Evolutionary conservation across 23 tunicate species (phyloP).

Genomic region (Clavelina lepadiformis): DNA sequence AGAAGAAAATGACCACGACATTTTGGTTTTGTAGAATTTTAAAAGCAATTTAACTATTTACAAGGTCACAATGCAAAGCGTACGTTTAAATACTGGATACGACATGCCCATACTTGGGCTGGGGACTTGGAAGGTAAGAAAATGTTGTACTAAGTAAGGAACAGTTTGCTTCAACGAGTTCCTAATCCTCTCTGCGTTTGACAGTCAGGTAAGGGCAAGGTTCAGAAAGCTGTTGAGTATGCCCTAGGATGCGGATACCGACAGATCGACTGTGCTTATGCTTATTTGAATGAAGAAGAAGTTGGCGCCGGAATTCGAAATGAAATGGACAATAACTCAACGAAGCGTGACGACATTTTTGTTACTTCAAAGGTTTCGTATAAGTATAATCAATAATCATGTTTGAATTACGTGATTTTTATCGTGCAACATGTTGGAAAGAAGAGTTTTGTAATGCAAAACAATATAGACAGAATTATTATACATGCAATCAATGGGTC

Average conservation of each 20-base stretch:
- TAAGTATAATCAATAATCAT: neutral
- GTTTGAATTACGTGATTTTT: neutral
- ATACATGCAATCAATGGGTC: too few relatives aligned
- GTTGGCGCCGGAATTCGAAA: conserved; percentile 29
- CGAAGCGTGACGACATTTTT: conserved; percentile 52
- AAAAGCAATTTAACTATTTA: too few relatives aligned
- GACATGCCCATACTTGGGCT: conserved; percentile 71
- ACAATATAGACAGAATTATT: too few relatives aligned
- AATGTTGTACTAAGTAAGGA: too few relatives aligned
- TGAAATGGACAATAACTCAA: conserved; percentile 22
- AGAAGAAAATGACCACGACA: too few relatives aligned
- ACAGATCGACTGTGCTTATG: conserved; percentile 51
- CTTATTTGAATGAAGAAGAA: conserved; percentile 42
- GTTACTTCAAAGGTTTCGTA: conserved; percentile 30
- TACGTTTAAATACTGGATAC: conserved; percentile 23
- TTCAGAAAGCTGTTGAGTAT: conserved; percentile 31
- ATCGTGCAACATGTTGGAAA: too few relatives aligned
- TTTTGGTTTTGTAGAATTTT: too few relatives aligned
- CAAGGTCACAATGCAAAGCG: conserved; percentile 19
- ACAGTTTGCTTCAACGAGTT: too few relatives aligned
- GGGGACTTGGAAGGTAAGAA: conserved; percentile 81
- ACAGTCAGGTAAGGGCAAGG: conserved; percentile 35
- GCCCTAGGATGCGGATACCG: conserved; percentile 58
- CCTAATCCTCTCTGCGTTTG: too few relatives aligned
- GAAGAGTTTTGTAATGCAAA: too few relatives aligned